Conservation (phyloP, 1,140 invertebrate species). For the Venturia canescens region DNA sequence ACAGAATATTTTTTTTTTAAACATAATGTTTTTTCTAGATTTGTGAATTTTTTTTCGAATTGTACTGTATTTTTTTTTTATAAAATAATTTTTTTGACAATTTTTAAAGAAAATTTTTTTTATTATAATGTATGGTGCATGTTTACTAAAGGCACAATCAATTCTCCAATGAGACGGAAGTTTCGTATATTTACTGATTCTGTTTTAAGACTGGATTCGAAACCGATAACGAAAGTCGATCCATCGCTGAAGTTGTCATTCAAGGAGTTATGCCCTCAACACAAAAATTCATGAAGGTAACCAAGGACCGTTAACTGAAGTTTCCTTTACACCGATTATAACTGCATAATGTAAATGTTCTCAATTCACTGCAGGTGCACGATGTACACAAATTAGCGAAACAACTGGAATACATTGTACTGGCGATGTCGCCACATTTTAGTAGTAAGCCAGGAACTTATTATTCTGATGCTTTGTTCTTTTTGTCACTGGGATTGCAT, state of each 20-base stretch:
- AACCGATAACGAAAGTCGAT: conserved; percentile 81
- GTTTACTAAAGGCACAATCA: conserved; percentile 80
- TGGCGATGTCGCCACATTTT: conserved; percentile 85
- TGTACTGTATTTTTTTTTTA: too few relatives aligned
- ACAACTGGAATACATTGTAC: conserved; percentile 82
- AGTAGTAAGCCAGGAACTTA: conserved; percentile 88
- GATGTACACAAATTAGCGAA: conserved; percentile 81
- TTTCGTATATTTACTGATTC: conserved; percentile 80
- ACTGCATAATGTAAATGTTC: too few relatives aligned
- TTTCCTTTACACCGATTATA: too few relatives aligned
- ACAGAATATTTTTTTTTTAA: too few relatives aligned
- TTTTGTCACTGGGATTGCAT: conserved; percentile 87
- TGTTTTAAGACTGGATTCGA: conserved; percentile 75
- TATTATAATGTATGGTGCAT: conserved; percentile 77
- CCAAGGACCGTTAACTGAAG: too few relatives aligned
- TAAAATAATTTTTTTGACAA: too few relatives aligned
- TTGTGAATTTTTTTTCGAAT: too few relatives aligned
- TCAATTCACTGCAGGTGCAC: conserved; percentile 71
- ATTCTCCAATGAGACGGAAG: conserved; percentile 79
- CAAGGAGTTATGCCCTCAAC: conserved; percentile 70
- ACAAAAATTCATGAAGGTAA: conserved; percentile 76
- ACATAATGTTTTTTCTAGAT: too few relatives aligned
- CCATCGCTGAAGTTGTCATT: conserved; percentile 80
- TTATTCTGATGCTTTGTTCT: conserved; percentile 90
- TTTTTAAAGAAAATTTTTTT: too few relatives aligned